phyloP scores from a whole-genome alignment of 2,113 vertebrate genomes.

The Pogonocichla stellata region DNA sequence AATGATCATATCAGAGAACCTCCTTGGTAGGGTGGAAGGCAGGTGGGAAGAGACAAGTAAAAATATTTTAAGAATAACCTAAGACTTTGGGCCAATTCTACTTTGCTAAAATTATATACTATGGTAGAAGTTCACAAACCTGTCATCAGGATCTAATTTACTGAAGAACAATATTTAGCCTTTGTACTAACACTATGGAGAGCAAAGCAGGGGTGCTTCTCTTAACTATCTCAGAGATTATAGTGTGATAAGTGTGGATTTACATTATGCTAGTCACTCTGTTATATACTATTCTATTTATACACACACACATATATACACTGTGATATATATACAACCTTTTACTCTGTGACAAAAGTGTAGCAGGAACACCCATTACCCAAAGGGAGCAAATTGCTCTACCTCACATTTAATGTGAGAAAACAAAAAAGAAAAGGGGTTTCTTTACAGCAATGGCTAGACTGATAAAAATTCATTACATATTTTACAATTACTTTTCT shows the following conservation, averaged over 20 bases:
- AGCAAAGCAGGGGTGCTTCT: background rate
- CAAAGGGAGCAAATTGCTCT: background rate
- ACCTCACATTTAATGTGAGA: background rate
- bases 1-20: background rate
- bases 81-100: background rate
- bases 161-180: background rate
- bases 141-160: background rate
- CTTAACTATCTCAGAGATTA: background rate
- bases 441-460: background rate
- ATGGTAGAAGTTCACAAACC: background rate
- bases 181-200: background rate
- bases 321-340: background rate
- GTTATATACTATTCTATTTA: background rate
- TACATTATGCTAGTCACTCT: rapidly evolving
- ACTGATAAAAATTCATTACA: background rate
- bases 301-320: background rate
- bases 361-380: background rate
- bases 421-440: background rate
- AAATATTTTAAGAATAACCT: background rate
- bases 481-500: background rate
- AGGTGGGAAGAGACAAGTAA: background rate
- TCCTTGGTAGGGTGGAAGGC: background rate
- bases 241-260: background rate
- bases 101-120: background rate
- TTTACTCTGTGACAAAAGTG: background rate